These are phyloP conservation scores for Balearica regulorum DNA, from an alignment of 2,797 vertebrate genomes.

Conservation along the genomic window DNA sequence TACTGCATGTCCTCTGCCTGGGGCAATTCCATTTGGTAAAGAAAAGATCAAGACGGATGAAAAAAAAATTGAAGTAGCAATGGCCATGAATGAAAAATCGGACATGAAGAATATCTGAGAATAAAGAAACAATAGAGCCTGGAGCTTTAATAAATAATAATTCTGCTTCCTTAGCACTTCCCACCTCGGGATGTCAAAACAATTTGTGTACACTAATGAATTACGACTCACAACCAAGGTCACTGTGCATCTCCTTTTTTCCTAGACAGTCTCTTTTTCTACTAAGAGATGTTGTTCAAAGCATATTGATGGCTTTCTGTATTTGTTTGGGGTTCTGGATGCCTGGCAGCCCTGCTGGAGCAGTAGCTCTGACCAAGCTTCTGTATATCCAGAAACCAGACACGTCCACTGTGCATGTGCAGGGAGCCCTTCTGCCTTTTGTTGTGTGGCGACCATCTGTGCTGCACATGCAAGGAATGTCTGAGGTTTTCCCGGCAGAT, in stretches of 20 bases:
- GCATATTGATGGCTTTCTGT: not conserved
- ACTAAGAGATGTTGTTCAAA: not conserved
- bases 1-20: not conserved
- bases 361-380: conserved; percentile 11
- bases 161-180: not conserved
- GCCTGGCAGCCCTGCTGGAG: conserved; percentile 20
- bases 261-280: not conserved
- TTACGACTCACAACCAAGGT: not conserved
- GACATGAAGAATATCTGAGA: not conserved
- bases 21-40: conserved; percentile 5
- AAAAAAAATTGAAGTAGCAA: not conserved
- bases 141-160: not conserved
- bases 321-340: conserved; percentile 14
- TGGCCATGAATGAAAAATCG: conserved; percentile 2
- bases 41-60: conserved; percentile 7
- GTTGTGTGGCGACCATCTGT: conserved; percentile 42
- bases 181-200: not conserved
- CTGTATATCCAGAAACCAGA: conserved; percentile 31
- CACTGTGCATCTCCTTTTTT: not conserved
- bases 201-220: not conserved
- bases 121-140: not conserved
- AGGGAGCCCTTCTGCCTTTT: conserved; percentile 40
- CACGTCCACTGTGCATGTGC: not conserved
- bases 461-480: conserved; percentile 49
- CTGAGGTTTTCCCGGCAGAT: conserved; percentile 13